These are phyloP conservation scores for Caretta caretta DNA, from an alignment of 2,113 vertebrate species.

Conservation along the genomic window DNA sequence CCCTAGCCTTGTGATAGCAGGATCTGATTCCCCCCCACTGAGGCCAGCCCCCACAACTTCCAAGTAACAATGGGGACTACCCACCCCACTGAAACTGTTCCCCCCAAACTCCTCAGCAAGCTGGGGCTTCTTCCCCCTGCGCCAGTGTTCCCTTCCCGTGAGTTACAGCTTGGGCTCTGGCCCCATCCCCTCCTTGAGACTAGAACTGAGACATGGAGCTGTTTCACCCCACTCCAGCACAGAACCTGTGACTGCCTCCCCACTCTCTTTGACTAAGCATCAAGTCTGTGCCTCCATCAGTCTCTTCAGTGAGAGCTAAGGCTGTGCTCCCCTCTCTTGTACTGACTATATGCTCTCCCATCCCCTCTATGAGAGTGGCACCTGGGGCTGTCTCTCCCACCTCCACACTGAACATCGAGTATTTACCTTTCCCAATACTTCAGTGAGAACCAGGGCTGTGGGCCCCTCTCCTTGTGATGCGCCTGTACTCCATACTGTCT, in stretches of 20 bases:
- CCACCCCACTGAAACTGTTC: not conserved
- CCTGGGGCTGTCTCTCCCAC: not conserved
- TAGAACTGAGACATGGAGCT: not conserved
- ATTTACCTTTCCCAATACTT: not conserved
- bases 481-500: not conserved
- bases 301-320: not conserved
- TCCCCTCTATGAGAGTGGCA: not conserved
- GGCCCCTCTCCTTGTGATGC: rapidly evolving
- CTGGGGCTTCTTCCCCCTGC: not conserved
- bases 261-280: rapidly evolving
- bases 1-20: too few species aligned
- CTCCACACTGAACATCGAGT: not conserved
- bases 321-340: not conserved
- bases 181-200: not conserved
- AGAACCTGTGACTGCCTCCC: rapidly evolving
- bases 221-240: not conserved
- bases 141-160: not conserved
- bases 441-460: not conserved
- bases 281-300: not conserved
- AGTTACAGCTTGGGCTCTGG: not conserved
- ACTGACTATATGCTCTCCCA: not conserved
- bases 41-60: not conserved
- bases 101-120: not conserved
- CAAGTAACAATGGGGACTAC: not conserved
- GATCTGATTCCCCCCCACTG: not conserved